phyloP scores from a whole-genome alignment of 2,888 invertebrate species.

The Pollenia amentaria region DNA sequence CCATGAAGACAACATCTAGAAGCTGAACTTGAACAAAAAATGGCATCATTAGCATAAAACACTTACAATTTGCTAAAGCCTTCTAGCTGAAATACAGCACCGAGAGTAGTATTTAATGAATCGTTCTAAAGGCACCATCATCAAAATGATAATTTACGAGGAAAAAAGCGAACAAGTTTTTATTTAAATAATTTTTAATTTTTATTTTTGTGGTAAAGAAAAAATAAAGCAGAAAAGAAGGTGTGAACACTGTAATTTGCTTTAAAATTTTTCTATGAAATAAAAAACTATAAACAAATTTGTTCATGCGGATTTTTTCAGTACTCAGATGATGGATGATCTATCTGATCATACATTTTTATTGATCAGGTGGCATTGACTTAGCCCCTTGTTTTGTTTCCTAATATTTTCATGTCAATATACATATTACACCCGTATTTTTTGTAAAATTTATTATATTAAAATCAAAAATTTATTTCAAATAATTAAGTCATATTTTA shows the following conservation, averaged over 20 bases:
- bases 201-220: neutral
- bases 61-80: conserved; percentile 71
- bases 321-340: conserved; percentile 30
- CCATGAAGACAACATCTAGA: conserved; percentile 21
- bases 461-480: conserved; percentile 46
- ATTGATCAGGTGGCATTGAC: conserved; percentile 16
- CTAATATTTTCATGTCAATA: neutral
- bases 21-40: conserved; percentile 22
- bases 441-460: conserved; percentile 13
- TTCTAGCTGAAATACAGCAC: conserved; percentile 62
- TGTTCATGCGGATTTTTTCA: neutral
- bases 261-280: neutral
- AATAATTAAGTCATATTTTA: conserved; percentile 74
- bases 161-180: conserved; percentile 34
- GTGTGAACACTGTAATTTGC: conserved; percentile 73
- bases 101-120: conserved; percentile 66
- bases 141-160: conserved; percentile 68
- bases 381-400: neutral
- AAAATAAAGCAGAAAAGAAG: conserved; percentile 60
- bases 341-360: conserved; percentile 35
- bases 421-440: neutral
- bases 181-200: conserved; percentile 31
- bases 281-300: conserved; percentile 37
- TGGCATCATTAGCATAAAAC: conserved; percentile 72
- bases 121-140: conserved; percentile 64